These are phyloP conservation scores for Smutsia gigantea DNA, from an alignment of 2,797 vertebrate species.

Conservation along the genomic window DNA sequence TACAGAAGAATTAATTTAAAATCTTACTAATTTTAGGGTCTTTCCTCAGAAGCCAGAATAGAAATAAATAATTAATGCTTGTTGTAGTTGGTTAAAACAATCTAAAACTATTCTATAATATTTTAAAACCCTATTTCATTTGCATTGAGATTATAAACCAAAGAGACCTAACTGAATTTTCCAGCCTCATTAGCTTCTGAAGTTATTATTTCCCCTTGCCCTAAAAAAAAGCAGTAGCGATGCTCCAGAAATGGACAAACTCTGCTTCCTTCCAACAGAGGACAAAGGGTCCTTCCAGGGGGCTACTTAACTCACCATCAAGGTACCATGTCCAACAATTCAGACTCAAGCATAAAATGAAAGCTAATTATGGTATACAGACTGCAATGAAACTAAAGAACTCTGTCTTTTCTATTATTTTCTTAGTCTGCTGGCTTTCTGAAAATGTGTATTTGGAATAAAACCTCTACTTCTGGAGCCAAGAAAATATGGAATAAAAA, in stretches of 20 bases:
- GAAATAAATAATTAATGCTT: slow-evolving; percentile 47
- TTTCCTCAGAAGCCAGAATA: slow-evolving; percentile 16
- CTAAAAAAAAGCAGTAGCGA: background rate
- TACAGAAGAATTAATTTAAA: background rate
- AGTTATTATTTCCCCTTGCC: background rate
- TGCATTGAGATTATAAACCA: slow-evolving; percentile 11
- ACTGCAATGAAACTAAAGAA: background rate
- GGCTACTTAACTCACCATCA: background rate
- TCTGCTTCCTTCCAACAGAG: background rate
- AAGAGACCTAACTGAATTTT: slow-evolving; percentile 31
- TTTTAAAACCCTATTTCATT: slow-evolving; percentile 34
- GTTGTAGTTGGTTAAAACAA: slow-evolving; percentile 28
- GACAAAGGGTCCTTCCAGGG: background rate
- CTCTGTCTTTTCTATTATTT: background rate
- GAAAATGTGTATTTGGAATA: background rate
- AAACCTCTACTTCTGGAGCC: background rate
- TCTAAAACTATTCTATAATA: slow-evolving; percentile 27
- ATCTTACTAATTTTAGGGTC: background rate
- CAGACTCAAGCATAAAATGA: background rate
- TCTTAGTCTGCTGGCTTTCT: background rate
- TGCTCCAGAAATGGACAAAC: background rate
- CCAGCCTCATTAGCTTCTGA: slow-evolving; percentile 27
- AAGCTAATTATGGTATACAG: background rate
- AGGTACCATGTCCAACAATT: background rate
- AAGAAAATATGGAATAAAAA: background rate